Conservation (phyloP, 1,140 invertebrate genomes). For the Monomorium pharaonis region DNA sequence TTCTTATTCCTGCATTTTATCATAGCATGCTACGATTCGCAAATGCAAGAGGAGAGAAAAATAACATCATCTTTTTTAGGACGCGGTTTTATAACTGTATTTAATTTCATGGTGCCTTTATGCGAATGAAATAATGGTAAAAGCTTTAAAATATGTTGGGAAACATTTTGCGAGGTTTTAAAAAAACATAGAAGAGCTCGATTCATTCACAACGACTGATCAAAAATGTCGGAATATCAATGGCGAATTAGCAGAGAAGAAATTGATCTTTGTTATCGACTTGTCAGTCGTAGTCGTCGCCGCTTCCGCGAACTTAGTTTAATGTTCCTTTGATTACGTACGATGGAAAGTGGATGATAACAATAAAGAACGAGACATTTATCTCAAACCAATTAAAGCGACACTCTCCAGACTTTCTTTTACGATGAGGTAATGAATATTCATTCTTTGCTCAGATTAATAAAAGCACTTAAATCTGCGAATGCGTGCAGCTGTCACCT, state of each 20-base stretch:
- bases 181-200: not conserved
- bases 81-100: not conserved
- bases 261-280: constrained; percentile 4
- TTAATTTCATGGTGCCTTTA: constrained; percentile 3
- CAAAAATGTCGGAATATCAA: not conserved
- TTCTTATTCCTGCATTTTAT: constrained; percentile 37
- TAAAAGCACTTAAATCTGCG: not conserved
- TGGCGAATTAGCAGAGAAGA: not conserved
- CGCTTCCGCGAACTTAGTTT: constrained; percentile 2
- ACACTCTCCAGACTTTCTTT: constrained; percentile 26
- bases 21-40: not conserved
- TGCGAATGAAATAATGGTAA: not conserved
- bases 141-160: not conserved
- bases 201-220: not conserved
- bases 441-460: constrained; percentile 42
- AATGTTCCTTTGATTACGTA: constrained; percentile 59
- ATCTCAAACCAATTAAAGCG: constrained; percentile 63
- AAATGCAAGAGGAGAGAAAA: constrained; percentile 15
- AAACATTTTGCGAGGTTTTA: not conserved
- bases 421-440: constrained; percentile 56
- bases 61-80: not conserved
- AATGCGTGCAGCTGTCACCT: not conserved
- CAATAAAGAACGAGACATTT: constrained; percentile 58
- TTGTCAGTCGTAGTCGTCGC: not conserved
- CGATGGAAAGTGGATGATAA: constrained; percentile 38